Evolutionary conservation across 2,113 vertebrate species (phyloP).

Genomic region (Myotis lucifugus): DNA sequence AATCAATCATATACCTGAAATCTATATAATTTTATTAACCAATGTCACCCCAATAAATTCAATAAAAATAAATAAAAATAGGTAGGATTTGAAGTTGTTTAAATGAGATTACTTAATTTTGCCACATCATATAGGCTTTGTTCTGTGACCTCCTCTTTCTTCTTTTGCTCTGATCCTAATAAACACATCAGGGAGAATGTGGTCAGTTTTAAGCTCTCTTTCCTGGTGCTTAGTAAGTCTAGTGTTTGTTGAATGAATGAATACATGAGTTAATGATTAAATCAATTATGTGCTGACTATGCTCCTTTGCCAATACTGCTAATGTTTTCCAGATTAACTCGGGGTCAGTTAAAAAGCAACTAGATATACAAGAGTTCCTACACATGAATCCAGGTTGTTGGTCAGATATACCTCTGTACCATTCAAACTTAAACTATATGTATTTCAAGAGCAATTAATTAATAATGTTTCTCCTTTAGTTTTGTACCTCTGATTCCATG

Average conservation of each 20-base stretch:
- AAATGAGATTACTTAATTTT: background rate
- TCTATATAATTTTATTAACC: no score
- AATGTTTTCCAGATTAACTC: background rate
- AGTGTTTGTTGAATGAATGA: slow-evolving; percentile 34
- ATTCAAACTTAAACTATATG: background rate
- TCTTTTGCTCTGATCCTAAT: background rate
- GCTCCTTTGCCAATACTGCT: background rate
- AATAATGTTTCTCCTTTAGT: background rate
- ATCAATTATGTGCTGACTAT: background rate
- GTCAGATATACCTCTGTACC: background rate
- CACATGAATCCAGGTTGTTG: background rate
- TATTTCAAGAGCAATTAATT: background rate
- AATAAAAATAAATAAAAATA: background rate
- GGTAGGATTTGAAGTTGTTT: background rate
- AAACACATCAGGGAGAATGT: background rate
- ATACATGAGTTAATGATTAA: slow-evolving; percentile 41
- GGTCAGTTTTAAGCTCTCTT: background rate
- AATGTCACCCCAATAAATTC: no score
- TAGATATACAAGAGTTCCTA: background rate
- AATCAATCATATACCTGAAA: no score
- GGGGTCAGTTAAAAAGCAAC: background rate
- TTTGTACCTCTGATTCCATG: background rate
- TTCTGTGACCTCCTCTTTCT: background rate
- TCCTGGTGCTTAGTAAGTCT: background rate
- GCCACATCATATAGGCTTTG: background rate